These are phyloP conservation scores for Harpagifer antarcticus DNA, from an alignment of 2,797 vertebrate genomes.

Conservation along the genomic window DNA sequence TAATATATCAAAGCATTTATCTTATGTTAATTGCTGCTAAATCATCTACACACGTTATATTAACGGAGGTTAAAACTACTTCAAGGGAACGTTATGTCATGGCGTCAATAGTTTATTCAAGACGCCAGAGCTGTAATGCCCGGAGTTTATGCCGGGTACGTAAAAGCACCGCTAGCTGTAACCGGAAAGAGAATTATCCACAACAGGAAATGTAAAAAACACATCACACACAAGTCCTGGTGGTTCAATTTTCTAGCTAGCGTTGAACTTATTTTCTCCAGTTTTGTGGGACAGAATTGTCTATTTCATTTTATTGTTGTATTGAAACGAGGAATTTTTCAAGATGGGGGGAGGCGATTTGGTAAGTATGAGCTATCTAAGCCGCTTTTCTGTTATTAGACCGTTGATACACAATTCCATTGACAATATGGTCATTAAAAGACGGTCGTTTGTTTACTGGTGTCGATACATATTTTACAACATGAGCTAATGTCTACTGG, in stretches of 20 bases:
- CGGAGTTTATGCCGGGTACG: fast-evolving
- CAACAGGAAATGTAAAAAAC: slow-evolving; percentile 47
- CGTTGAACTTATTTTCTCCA: background rate
- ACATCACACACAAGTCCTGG: background rate
- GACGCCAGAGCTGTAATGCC: fast-evolving
- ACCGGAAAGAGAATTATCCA: slow-evolving; percentile 45
- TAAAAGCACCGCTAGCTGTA: slow-evolving; percentile 38
- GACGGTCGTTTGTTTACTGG: too few relatives aligned
- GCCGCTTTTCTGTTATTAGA: background rate
- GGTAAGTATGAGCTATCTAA: slow-evolving; percentile 65
- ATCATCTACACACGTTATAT: background rate
- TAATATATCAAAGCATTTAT: background rate
- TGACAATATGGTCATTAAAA: background rate
- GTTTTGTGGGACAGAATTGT: background rate
- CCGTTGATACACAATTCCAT: background rate
- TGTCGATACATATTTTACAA: background rate
- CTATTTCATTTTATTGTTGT: background rate
- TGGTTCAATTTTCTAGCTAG: slow-evolving; percentile 29
- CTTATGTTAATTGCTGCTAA: background rate
- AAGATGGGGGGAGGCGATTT: slow-evolving; percentile 85
- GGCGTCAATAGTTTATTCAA: background rate
- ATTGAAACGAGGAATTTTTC: slow-evolving; percentile 5
- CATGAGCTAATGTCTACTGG: fast-evolving
- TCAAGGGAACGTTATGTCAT: background rate
- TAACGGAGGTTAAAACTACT: background rate